Evolutionary conservation across 2,797 vertebrate species (phyloP), one percentile per base, ranked within the genome.

Genomic region (Peromyscus attwateri): DNA sequence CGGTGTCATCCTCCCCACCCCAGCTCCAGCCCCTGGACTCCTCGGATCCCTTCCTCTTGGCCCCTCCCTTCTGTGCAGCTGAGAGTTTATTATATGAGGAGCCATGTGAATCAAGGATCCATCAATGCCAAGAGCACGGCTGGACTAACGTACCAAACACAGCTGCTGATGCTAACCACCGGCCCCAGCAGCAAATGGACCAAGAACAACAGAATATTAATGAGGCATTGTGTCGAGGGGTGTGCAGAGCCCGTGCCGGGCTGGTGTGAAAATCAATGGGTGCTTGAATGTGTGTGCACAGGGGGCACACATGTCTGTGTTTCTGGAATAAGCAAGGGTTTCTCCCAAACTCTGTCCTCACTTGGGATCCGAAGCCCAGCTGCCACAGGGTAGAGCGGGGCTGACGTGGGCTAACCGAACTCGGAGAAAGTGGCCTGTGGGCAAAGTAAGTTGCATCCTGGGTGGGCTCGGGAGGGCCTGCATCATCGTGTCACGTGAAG

Each of bases 81-180:
- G 98, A 98, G 97, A 98, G 98, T 98, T 99, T 99, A 99, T 99
- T 99, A 98, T 98, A 98, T 97, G 98, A 98, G 98, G 98, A 98
- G 98, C 98, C 60, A 0, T 94, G 92, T 85, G 97, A 97, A 97
- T 97, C 97, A 92, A 95, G 97, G 97, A 98, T 99, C 98, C 98
- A 98, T 99, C 99, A 99, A 98, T 98, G 99, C 99, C 99, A 99
- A 98, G 97, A 98, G 95, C 98, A 95, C 97, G 98, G 98, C 98
- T 98, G 98, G 98, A 98, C 98, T 97, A 98, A 98, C 96, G 99
- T 98, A 99, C 99, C 99, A 99, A 99, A 99, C 98, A 99, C 99
- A 99, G 99, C 99, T 99, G 99, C 98, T 95, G 99, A 99, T 98
- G 99, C 99, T 99, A 99, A 99, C 99, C 98, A 99, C 97, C 97